Percentiles rank a stretch among this genome's conserved stretches.
phyloP scores from a whole-genome alignment of 2,888 invertebrate genomes.

The Mycogona germanica region DNA sequence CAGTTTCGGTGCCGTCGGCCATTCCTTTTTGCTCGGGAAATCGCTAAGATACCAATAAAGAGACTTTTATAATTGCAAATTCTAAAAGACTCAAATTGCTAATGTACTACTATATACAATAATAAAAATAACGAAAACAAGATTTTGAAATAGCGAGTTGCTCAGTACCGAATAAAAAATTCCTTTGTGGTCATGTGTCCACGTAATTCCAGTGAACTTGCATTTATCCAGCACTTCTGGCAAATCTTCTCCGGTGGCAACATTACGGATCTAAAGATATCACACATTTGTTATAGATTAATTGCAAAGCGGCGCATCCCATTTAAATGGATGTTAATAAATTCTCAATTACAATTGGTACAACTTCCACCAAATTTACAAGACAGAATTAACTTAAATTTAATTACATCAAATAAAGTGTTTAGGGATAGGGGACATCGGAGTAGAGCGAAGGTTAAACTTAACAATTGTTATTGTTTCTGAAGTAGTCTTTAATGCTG shows the following conservation, averaged over 20 bases:
- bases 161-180: conserved; percentile 75
- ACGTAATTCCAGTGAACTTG: conserved; percentile 80
- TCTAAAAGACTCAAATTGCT: too few relatives aligned
- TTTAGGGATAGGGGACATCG: too few relatives aligned
- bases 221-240: conserved; percentile 81
- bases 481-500: too few relatives aligned
- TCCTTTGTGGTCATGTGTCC: conserved; percentile 91
- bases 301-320: too few relatives aligned
- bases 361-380: conserved; percentile 1
- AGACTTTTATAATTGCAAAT: not conserved
- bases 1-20: conserved; percentile 85
- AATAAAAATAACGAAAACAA: not conserved
- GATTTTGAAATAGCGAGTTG: not conserved
- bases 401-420: too few relatives aligned
- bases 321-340: too few relatives aligned
- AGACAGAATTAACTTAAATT: not conserved
- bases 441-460: too few relatives aligned
- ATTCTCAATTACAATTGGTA: too few relatives aligned
- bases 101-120: too few relatives aligned
- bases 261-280: conserved; percentile 27
- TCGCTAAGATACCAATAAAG: conserved; percentile 40
- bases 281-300: not conserved
- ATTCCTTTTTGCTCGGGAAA: conserved; percentile 71
- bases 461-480: not conserved
- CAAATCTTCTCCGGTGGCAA: conserved; percentile 57